A percentile compares a stretch with the other conserved stretches of the same genome.
Evolutionary conservation across 2,888 invertebrate species (phyloP).

Genomic region (Nasonovia ribisnigri): DNA sequence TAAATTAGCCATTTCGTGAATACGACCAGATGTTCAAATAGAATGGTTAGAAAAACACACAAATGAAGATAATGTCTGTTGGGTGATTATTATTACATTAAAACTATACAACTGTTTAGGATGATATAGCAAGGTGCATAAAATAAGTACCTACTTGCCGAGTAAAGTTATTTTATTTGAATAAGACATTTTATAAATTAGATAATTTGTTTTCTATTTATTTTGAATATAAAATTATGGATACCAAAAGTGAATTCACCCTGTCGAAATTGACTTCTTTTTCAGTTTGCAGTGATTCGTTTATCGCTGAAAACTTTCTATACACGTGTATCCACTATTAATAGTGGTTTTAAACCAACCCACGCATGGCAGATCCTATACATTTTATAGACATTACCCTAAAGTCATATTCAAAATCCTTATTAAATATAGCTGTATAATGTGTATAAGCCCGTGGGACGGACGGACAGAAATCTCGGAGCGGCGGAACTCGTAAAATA

Average conservation of each 20-base stretch:
- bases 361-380: neutral
- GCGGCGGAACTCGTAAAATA: neutral
- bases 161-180: neutral
- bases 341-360: neutral
- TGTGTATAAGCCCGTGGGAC: neutral
- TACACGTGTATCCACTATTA: neutral
- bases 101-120: neutral
- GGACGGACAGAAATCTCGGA: neutral
- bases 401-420: slow-evolving; percentile 5
- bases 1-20: slow-evolving; percentile 2
- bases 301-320: slow-evolving; percentile 20
- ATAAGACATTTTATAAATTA: neutral
- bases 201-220: neutral
- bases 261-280: neutral
- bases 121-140: neutral
- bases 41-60: neutral
- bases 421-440: neutral
- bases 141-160: neutral
- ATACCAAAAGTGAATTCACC: neutral
- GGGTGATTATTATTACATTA: neutral
- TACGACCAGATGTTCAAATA: slow-evolving; percentile 24
- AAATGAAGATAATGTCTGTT: neutral
- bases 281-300: no score
- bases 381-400: slow-evolving; percentile 44
- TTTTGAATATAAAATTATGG: neutral